Evolutionary conservation across 2,888 invertebrate species (phyloP), one percentile per base, ranked within the genome.

Genomic region (Caradrina clavipalpis): DNA sequence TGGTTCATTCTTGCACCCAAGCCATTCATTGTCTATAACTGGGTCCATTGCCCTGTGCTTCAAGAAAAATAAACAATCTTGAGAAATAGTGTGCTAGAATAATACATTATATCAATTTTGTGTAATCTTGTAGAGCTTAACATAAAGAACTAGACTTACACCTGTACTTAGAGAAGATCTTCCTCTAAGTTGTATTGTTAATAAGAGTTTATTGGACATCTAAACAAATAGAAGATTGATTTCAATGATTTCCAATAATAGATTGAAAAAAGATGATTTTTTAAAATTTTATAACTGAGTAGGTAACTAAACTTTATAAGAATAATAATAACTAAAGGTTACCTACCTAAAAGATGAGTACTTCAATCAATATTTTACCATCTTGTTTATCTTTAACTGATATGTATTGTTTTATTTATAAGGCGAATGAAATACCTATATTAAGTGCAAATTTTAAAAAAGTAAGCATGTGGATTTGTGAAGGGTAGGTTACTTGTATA

Each of bases 11-110:
- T 95, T 95, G 80, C 87, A 92, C 47, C 89, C 90, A 71, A 93
- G 88, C 95, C 95, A 96, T 82, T 95, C 94, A 90, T 85, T 92
- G 79, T 93, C 95, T 77, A 92, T 89, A 69, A 90, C 88, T 83
- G 94, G 95, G 90, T 95, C 95, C 95, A 96, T 96, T 76, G 81
- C 90, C 87, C 87, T 89, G 78, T 55, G 62, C 60, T 62, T 45
- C 6, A 61, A 45, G 3, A 65, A 62, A 59, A 61, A 61, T 31
- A 57, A n/a, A 10, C 2, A n/a, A 26, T 26, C 15, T 50, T 61
- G 3, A 69, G 21, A 53, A 47, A 58, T 69, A 1, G n/a, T 49
- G 3, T 15, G 26, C 31, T 45, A 13, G 39, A 39, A 42, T 21
- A 42, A 26, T 6, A 1, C 4, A 47, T n/a, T 54, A 4, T 53